These are phyloP conservation scores for Machimus rusticus DNA, from an alignment of 2,888 invertebrate species.

Conservation along the genomic window DNA sequence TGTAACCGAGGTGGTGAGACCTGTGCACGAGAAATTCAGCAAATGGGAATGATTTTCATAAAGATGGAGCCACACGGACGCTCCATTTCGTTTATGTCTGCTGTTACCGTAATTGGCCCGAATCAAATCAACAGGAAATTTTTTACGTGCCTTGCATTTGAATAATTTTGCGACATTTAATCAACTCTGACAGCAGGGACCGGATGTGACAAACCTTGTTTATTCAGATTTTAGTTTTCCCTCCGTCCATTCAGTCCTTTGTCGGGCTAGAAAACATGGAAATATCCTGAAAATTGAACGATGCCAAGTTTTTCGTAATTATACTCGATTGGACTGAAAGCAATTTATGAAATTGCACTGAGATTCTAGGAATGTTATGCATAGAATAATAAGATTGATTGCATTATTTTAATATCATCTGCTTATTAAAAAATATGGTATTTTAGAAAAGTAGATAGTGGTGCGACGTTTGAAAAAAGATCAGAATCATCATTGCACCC, in stretches of 20 bases:
- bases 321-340: not conserved
- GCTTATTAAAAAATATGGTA: too few relatives aligned
- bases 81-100: slow-evolving; percentile 8
- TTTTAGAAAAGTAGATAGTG: too few relatives aligned
- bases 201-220: not conserved
- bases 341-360: not conserved
- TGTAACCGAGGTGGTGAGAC: not conserved
- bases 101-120: not conserved
- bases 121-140: not conserved
- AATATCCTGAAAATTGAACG: not conserved
- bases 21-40: not conserved
- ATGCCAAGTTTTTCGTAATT: not conserved
- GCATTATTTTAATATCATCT: too few relatives aligned
- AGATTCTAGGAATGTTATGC: not conserved
- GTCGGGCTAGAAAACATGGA: not conserved
- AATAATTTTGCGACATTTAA: not conserved
- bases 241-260: not conserved
- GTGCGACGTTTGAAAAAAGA: too few relatives aligned
- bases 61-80: not conserved
- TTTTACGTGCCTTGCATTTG: slow-evolving; percentile 15
- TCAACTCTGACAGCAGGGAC: not conserved
- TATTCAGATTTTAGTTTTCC: not conserved
- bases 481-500: too few relatives aligned
- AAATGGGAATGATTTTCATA: slow-evolving; percentile 2
- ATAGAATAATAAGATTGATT: not conserved